Conservation (phyloP, 2,888 invertebrate genomes). For the Cheilosia impressa region DNA sequence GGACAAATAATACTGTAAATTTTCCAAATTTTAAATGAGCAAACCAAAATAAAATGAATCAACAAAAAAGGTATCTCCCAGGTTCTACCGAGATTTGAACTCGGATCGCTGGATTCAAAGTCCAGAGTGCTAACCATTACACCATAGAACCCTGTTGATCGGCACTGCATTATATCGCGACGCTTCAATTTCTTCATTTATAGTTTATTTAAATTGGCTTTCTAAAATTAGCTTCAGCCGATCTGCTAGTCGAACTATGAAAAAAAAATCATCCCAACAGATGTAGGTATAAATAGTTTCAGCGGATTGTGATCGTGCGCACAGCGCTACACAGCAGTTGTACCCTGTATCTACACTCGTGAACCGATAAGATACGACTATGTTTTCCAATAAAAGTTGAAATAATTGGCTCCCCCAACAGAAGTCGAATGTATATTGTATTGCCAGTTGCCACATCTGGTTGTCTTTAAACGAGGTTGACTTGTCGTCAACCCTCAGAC, state of each 20-base stretch:
- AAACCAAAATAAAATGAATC: slow-evolving; percentile 4
- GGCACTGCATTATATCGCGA: neutral
- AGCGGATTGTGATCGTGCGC: slow-evolving; percentile 1
- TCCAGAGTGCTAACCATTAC: slow-evolving; percentile 77
- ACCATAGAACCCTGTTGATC: slow-evolving; percentile 76
- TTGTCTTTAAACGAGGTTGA: slow-evolving; percentile 42
- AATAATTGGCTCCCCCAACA: neutral
- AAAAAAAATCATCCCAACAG: slow-evolving; percentile 13
- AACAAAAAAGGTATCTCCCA: neutral
- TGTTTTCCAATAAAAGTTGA: neutral
- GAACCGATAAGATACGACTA: neutral
- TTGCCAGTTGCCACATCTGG: slow-evolving; percentile 26
- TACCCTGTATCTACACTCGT: too few relatives aligned
- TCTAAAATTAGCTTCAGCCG: slow-evolving; percentile 40
- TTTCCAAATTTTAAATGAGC: neutral
- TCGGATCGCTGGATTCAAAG: slow-evolving; percentile 77
- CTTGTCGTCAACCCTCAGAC: slow-evolving; percentile 36
- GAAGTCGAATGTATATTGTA: neutral
- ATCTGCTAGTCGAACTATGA: neutral
- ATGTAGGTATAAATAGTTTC: slow-evolving; percentile 35
- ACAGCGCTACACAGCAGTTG: neutral
- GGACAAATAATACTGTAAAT: neutral
- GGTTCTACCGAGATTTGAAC: slow-evolving; percentile 76
- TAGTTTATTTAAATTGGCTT: neutral
- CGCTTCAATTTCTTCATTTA: slow-evolving; percentile 3